phyloP scores from a whole-genome alignment of 2,888 invertebrate genomes.

The Zygothrica quintamaculata region DNA sequence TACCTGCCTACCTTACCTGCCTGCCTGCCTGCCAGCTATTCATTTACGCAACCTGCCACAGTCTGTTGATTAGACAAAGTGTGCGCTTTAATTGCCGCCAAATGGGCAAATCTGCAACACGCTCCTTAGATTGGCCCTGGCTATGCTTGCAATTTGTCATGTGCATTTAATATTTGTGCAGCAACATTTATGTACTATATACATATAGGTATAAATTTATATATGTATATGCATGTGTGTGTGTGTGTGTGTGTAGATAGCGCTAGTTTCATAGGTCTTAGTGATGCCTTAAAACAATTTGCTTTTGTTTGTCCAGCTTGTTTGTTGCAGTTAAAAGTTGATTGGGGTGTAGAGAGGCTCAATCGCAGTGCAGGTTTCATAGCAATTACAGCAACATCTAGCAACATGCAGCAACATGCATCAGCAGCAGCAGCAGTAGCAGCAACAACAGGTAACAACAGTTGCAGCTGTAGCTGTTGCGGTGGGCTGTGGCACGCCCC shows the following conservation, averaged over 20 bases:
- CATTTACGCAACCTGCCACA: conserved; percentile 78
- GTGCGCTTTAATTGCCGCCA: conserved; percentile 79
- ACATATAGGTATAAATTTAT: too few relatives aligned
- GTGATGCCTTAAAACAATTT: conserved; percentile 68
- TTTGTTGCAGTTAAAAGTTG: conserved; percentile 81
- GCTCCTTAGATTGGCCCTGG: conserved; percentile 41
- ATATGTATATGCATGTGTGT: too few relatives aligned
- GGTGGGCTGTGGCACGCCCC: conserved; percentile 60
- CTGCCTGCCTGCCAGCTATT: conserved; percentile 78
- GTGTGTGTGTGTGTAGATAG: too few relatives aligned
- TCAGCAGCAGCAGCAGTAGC: conserved; percentile 13
- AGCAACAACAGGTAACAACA: conserved; percentile 31
- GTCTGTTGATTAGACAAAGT: conserved; percentile 80
- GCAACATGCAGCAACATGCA: too few relatives aligned
- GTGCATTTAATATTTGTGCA: conserved; percentile 72
- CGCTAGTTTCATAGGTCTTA: conserved; percentile 7
- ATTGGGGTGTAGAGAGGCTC: conserved; percentile 68
- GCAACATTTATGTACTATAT: too few relatives aligned
- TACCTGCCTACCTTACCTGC: conserved; percentile 59
- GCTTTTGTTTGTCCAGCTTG: conserved; percentile 80
- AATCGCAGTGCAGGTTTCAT: conserved; percentile 37
- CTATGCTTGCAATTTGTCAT: conserved; percentile 70
- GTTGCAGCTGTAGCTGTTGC: conserved; percentile 41
- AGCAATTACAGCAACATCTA: conserved; percentile 59
- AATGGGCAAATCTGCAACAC: conserved; percentile 77